Evolutionary conservation across 2,888 invertebrate species (phyloP), one percentile per base, ranked within the genome.

Genomic region (Volucella zonaria): DNA sequence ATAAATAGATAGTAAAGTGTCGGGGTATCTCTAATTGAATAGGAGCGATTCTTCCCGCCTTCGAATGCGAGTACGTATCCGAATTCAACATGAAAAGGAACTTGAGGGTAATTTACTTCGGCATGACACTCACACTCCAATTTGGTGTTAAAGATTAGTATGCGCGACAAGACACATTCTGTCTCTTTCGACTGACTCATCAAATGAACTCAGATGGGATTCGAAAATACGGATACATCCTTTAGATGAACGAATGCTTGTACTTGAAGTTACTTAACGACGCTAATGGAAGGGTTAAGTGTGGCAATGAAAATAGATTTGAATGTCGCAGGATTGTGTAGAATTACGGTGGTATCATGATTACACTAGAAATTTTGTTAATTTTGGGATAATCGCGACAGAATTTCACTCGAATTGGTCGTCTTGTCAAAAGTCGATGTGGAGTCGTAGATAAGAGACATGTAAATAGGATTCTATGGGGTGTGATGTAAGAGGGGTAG

Each of bases 1-100:
- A 85, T 85, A 85, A 85, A 85, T 76, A 85, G 71, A 73, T 66
- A 67, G 75, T 64, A 75, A 76, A 80, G 76, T 77, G 75, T 81
- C 68, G 62, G 81, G 67, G 73, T 66, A 64, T 81, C 31, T 31
- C 62, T 85, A 85, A 85, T 85, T 85, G 85, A 85, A 85, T 85
- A 71, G 67, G 76, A 76, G 67, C 49, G 71, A 38, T 80, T 12
- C 45, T 42, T 11, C 51, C 47, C 51, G 40, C 23, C 18, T 31
- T 49, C 31, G 31, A 31, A 31, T 31, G 31, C 0, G 31, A 31
- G 31, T 31, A 31, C 31, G 31, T 31, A 31, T 9, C 23, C 38
- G 38, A 38, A 49, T 42, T 45, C 52, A 56, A 79, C 73, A 73
- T 56, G 56, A 71, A 66, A 73, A 64, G 42, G 59, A 79, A 77